These are phyloP conservation scores for Stenolophus ochropezus DNA, from an alignment of 2,888 invertebrate species.

Conservation along the genomic window DNA sequence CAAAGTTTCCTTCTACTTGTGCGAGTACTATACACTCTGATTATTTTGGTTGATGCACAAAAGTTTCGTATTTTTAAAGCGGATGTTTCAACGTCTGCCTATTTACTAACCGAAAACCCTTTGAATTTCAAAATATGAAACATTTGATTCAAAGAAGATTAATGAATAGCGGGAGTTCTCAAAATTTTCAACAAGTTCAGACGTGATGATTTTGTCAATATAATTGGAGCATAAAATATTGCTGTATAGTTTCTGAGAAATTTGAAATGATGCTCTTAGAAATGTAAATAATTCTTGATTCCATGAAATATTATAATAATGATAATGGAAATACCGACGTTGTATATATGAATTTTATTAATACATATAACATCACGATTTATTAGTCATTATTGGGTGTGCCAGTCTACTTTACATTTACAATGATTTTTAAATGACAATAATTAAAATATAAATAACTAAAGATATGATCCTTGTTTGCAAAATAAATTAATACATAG, in stretches of 20 bases:
- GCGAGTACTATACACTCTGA: not conserved
- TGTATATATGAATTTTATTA: no score
- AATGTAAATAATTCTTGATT: no score
- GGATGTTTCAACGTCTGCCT: not conserved
- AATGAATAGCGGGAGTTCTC: not conserved
- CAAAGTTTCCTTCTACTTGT: constrained; percentile 10
- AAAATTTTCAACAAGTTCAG: not conserved
- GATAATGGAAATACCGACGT: no score
- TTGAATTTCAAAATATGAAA: not conserved
- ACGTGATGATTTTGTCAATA: not conserved
- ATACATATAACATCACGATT: no score
- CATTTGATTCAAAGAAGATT: not conserved
- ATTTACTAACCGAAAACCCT: not conserved
- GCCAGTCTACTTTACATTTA: no score
- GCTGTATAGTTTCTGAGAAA: not conserved
- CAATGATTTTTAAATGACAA: no score
- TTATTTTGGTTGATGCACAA: constrained; percentile 16
- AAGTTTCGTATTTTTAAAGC: not conserved
- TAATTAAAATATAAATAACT: no score
- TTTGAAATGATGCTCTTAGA: not conserved
- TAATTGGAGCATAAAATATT: not conserved
- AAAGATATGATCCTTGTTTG: no score
- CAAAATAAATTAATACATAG: no score
- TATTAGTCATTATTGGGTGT: no score
- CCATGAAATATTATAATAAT: no score